Conservation (phyloP, 2,113 vertebrate species). For the Hippocampus abdominalis region DNA sequence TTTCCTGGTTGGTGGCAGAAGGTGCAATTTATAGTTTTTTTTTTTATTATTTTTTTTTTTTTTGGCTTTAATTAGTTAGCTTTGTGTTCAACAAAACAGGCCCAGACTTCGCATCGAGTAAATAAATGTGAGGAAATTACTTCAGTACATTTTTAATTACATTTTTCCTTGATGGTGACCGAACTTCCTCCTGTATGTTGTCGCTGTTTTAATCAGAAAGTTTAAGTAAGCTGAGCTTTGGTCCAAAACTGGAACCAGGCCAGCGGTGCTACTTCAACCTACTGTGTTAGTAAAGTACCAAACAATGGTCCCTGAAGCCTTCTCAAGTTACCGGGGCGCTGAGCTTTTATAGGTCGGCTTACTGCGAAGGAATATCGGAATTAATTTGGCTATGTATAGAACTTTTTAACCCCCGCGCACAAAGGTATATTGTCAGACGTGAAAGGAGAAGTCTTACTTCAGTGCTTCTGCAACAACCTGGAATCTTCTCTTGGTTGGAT, state of each 20-base stretch:
- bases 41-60: too few relatives aligned
- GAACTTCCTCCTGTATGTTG: constrained; percentile 11
- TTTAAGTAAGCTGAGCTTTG: constrained; percentile 41
- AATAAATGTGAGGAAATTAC: constrained; percentile 30
- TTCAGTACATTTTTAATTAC: constrained; percentile 16
- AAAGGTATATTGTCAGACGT: too few relatives aligned
- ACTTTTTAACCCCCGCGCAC: too few relatives aligned
- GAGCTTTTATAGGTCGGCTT: not conserved
- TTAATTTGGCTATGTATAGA: not conserved
- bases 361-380: not conserved
- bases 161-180: constrained; percentile 3
- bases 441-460: not conserved
- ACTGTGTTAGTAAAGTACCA: not conserved
- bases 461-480: not conserved
- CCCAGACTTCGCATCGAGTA: too few relatives aligned
- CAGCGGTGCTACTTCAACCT: not conserved
- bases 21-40: too few relatives aligned
- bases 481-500: not conserved
- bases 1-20: too few relatives aligned
- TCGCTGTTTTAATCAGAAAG: constrained; percentile 28
- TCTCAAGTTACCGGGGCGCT: not conserved
- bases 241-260: not conserved
- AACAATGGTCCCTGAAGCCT: not conserved
- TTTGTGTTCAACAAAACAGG: too few relatives aligned
- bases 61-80: too few relatives aligned